Conservation (phyloP, 2,797 vertebrate species). For the Alcedo quadribrachys region DNA sequence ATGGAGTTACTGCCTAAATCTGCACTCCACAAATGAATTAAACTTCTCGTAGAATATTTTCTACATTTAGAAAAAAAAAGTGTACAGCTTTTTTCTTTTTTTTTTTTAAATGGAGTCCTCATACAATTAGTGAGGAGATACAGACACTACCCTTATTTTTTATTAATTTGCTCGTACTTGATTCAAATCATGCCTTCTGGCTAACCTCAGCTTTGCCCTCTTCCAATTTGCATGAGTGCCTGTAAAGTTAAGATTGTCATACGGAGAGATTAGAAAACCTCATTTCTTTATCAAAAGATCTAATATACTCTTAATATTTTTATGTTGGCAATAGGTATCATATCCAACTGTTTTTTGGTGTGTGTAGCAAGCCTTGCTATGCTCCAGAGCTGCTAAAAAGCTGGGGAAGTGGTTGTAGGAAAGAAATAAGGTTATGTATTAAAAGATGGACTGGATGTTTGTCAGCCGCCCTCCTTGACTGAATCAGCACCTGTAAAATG, state of each 20-base stretch:
- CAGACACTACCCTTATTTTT: background rate
- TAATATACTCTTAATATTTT: conserved; percentile 38
- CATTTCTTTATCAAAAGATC: conserved; percentile 31
- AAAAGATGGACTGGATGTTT: background rate
- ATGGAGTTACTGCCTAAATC: background rate
- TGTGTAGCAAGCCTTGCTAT: background rate
- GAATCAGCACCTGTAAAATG: background rate
- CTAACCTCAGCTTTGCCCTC: conserved; percentile 6
- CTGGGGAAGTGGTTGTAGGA: background rate
- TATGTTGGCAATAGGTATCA: background rate
- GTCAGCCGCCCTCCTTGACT: background rate
- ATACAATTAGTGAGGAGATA: background rate
- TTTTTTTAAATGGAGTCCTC: background rate
- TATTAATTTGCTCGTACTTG: background rate
- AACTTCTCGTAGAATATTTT: background rate
- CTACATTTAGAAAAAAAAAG: background rate
- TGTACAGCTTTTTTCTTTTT: background rate
- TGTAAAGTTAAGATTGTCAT: background rate
- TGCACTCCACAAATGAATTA: background rate
- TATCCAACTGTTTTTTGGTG: background rate
- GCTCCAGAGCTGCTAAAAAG: background rate
- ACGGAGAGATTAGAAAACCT: conserved; percentile 31
- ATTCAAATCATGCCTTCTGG: conserved; percentile 25
- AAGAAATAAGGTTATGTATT: background rate
- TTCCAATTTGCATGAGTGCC: conserved; percentile 7